Evolutionary conservation across 2,797 vertebrate genomes (phyloP), one percentile per base, ranked within the genome.

Genomic region (Acrocephalus scirpaceus): DNA sequence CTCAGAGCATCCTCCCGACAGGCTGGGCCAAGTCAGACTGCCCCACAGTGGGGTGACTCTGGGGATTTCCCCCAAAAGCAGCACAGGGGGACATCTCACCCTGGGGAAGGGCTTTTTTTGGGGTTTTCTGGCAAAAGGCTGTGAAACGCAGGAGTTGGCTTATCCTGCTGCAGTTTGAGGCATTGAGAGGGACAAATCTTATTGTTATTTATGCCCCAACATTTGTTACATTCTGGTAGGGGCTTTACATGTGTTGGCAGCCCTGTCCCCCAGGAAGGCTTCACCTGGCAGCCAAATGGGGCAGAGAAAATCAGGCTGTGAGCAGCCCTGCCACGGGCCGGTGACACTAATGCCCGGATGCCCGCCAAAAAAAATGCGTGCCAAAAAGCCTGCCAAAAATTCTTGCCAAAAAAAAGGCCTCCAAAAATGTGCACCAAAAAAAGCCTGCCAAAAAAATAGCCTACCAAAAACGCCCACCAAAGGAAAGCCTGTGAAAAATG

Each of bases 271-370:
- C 0, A 2, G 19, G 11, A 44, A 27, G 48, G 74, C 30, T 77
- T 64, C 0, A 0, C 38, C 47, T 40, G 45, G 45, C 34, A 61
- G 29, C 17, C 36, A n/a, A 7, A 7, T 30, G 17, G 19, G 25
- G 32, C 19, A 29, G 19, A 44, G 48, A 23, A 53, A 53, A 3
- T 5, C 2, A 2, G 25, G 47, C 23, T 34, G 58, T 18, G 74
- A 29, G 19, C 1, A 1, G 12, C 32, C 12, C 40, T 1, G 1
- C 48, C 50, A 13, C 2, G 1, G 25, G 11, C 3, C 3, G 3
- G n/a, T 8, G 54, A 10, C 2, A 0, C 20, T 38, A 47, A 58
- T 25, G 11, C 42, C 53, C 1, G 1, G 32, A 16, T 21, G 8
- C 7, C 32, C 2, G 1, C 36, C 34, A 51, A 38, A 38, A 51